Evolutionary conservation across 2,113 vertebrate species (phyloP).

Genomic region (Mandrillus leucophaeus): DNA sequence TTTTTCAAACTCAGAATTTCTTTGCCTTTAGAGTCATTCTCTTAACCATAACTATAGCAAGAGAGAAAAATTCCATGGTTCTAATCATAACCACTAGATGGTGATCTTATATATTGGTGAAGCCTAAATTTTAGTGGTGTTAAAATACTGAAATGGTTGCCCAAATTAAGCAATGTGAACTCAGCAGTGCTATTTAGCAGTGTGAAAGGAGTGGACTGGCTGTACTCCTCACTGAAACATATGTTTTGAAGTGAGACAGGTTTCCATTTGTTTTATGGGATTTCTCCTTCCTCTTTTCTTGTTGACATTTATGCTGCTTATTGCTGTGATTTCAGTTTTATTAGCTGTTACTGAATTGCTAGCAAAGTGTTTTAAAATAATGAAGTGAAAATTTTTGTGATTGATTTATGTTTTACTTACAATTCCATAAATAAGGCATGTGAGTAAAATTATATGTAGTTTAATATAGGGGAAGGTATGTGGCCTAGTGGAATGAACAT

Average conservation of each 20-base stretch:
- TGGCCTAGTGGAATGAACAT: background rate
- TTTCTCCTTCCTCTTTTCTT: background rate
- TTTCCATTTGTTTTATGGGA: background rate
- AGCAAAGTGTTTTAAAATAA: background rate
- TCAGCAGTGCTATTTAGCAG: background rate
- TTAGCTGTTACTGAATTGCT: background rate
- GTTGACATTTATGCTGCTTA: background rate
- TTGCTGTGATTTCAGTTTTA: background rate
- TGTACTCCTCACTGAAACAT: background rate
- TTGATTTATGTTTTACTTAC: background rate
- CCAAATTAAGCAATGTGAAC: background rate
- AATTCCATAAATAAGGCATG: background rate
- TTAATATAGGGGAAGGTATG: background rate
- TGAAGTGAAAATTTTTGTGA: background rate
- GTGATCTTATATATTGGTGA: background rate
- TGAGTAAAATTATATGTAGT: background rate
- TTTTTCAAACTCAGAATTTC: background rate
- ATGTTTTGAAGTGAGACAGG: background rate
- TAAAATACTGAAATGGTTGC: background rate
- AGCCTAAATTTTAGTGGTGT: background rate
- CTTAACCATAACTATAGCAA: background rate
- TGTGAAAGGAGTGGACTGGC: background rate
- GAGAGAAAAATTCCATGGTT: background rate
- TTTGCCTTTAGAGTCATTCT: background rate
- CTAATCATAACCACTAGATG: constrained; percentile 40